Conservation (phyloP, 2,113 vertebrate genomes). For the Pseudorectes ferrugineus region DNA sequence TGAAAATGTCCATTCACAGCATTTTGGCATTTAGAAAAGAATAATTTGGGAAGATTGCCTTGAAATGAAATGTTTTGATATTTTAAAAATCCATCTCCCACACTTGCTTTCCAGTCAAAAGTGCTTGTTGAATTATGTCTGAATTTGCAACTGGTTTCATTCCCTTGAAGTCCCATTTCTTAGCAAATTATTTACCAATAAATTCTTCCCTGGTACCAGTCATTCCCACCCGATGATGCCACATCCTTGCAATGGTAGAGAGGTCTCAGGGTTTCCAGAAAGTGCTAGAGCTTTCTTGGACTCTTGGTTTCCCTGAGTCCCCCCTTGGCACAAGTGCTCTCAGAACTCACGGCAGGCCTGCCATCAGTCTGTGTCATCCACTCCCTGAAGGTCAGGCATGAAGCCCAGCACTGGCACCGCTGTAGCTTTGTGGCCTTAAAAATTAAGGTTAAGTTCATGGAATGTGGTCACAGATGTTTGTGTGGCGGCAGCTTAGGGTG, state of each 20-base stretch:
- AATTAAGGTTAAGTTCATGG: not conserved
- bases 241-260: not conserved
- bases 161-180: not conserved
- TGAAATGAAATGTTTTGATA: constrained; percentile 15
- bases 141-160: not conserved
- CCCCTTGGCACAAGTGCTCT: not conserved
- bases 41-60: not conserved
- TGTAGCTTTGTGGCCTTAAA: not conserved
- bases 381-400: not conserved
- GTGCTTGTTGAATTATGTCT: not conserved
- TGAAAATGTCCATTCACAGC: not conserved
- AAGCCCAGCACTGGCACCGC: not conserved
- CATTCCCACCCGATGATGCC: not conserved
- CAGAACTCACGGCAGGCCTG: not conserved
- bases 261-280: not conserved
- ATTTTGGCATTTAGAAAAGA: constrained; percentile 22
- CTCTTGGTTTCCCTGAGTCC: not conserved
- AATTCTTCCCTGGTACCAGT: not conserved
- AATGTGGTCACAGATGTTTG: accelerated
- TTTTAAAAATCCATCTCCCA: not conserved
- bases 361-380: not conserved
- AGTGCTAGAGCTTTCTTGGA: not conserved
- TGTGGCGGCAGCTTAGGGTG: not conserved
- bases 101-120: not conserved
- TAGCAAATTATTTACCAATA: not conserved